A percentile compares a stretch with the other conserved stretches of the same genome.
Conservation (phyloP, 1,140 invertebrate species). For the Phenacoccus solenopsis region DNA sequence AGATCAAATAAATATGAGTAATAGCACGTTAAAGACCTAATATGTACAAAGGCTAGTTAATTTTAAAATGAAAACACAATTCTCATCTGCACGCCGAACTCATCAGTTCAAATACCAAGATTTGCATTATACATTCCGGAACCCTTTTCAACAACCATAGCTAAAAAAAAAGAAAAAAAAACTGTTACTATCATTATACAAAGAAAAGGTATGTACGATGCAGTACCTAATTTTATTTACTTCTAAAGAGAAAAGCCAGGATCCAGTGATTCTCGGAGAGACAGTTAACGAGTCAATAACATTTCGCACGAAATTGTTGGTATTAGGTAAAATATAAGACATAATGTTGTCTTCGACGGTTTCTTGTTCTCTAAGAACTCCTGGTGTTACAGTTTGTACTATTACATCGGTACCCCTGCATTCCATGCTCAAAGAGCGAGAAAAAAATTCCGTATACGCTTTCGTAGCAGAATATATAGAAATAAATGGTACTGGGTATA, state of each 20-base stretch:
- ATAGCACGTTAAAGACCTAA: too few relatives aligned
- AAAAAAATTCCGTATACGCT: neutral
- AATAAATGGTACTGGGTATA: neutral
- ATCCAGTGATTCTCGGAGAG: neutral
- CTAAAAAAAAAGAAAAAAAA: constrained; percentile 5
- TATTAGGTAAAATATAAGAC: neutral
- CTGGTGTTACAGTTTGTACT: neutral
- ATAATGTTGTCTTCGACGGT: neutral
- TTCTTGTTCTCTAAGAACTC: neutral
- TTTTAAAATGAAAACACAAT: too few relatives aligned
- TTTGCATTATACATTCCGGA: neutral
- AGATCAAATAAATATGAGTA: too few relatives aligned
- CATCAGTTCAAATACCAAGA: neutral
- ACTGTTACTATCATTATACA: too few relatives aligned
- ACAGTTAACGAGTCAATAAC: neutral
- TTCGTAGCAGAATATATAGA: neutral
- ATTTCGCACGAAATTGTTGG: neutral
- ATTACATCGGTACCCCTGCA: neutral
- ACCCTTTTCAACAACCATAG: neutral
- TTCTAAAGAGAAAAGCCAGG: neutral
- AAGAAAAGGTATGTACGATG: too few relatives aligned
- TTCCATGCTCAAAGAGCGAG: neutral
- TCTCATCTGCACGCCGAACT: neutral
- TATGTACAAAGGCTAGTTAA: too few relatives aligned
- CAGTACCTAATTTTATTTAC: neutral